A percentile compares a stretch with the other conserved stretches of the same genome.
Conservation (phyloP, 1,140 invertebrate species). For the Phymorhynchus buccinoides region DNA sequence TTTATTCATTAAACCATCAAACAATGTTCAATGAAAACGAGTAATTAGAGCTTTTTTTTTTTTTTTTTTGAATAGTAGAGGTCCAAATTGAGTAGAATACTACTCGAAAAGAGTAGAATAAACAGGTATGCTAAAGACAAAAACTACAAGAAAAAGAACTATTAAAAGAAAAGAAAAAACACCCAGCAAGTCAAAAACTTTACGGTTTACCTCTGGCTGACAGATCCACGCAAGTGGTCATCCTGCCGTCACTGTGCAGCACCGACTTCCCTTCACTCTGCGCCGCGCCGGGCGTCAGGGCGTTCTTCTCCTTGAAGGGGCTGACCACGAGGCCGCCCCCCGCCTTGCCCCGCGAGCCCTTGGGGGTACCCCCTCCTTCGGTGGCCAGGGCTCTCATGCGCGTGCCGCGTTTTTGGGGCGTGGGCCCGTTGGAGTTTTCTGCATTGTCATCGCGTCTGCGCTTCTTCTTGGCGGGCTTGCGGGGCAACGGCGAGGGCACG, state of each 20-base stretch:
- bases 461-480: constrained; percentile 35
- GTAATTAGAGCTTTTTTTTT: neutral
- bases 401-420: constrained; percentile 33
- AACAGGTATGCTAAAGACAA: too few relatives aligned
- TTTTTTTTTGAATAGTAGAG: neutral
- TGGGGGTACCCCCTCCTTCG: constrained; percentile 19
- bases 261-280: too few relatives aligned
- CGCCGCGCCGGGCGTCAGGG: neutral
- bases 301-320: constrained; percentile 22
- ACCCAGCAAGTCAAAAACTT: neutral
- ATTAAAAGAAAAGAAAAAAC: neutral
- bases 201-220: constrained; percentile 56
- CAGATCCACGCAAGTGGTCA: constrained; percentile 59
- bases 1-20: too few relatives aligned
- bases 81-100: neutral
- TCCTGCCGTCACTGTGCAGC: constrained; percentile 42
- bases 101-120: neutral
- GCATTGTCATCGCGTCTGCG: neutral
- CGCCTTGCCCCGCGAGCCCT: constrained; percentile 9
- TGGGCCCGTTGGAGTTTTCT: constrained; percentile 27
- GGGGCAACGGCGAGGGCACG: constrained; percentile 26
- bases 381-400: constrained; percentile 34
- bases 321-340: neutral
- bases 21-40: neutral
- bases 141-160: neutral